Evolutionary conservation across 1,140 invertebrate species (phyloP).

Genomic region (Daktulosphaira vitifoliae): DNA sequence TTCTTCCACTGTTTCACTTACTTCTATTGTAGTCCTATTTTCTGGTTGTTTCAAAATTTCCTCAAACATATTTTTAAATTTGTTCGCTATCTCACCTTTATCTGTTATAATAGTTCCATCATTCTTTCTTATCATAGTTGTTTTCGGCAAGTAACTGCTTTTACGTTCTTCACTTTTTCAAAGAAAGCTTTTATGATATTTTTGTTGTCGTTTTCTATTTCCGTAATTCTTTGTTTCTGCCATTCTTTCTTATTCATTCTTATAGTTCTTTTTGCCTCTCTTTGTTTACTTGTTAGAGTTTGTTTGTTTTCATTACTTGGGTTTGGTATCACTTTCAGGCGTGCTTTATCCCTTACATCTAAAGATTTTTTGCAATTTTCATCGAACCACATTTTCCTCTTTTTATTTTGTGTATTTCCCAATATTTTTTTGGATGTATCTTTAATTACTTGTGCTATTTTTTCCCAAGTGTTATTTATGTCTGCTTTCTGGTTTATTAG

Average conservation of each 20-base stretch:
- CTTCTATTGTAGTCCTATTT: background rate
- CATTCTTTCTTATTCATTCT: too few relatives aligned
- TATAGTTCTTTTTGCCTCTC: background rate
- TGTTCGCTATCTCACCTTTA: background rate
- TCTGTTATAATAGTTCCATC: background rate
- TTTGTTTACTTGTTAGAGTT: too few relatives aligned
- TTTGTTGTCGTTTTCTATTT: too few relatives aligned
- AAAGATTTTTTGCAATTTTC: slow-evolving; percentile 1
- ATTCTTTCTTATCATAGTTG: background rate
- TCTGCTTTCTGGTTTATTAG: background rate
- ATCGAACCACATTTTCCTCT: slow-evolving; percentile 2
- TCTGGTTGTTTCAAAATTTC: slow-evolving; percentile 2
- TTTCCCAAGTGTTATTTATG: background rate
- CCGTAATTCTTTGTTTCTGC: too few relatives aligned
- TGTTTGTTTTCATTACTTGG: background rate
- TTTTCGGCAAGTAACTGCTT: background rate
- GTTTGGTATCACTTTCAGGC: background rate
- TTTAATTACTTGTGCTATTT: background rate
- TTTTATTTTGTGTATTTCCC: background rate
- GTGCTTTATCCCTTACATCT: background rate
- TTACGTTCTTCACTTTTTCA: background rate
- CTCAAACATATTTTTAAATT: background rate
- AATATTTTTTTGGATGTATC: slow-evolving; percentile 1
- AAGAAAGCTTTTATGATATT: background rate
- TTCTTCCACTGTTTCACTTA: background rate